Base-by-base conservation (phyloP, 2,113 vertebrate species). In the Etheostoma spectabile region DNA sequence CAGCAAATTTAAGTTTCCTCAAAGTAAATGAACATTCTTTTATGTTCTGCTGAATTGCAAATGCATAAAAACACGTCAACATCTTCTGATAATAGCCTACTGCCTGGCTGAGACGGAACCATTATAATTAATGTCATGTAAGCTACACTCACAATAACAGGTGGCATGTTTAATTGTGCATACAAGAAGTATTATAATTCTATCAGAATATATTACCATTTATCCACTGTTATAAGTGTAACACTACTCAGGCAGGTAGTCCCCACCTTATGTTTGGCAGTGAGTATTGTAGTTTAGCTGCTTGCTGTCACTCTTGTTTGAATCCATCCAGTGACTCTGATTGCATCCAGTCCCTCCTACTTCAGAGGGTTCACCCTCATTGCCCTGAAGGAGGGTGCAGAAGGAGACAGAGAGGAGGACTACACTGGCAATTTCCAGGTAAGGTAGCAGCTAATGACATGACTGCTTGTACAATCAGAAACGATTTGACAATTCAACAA, bases 351-450 rank as follows among this genome's bases (percentile, higher is more conserved):
- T 64, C 96, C 98, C 13, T 96, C 97, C 30, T 99, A 99, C 93
- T 99, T 99, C 71, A 95, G 98, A 95, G 98, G 97, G 30, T 99
- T 99, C 94, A 99, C 96, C 0, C 81, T 99, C 71, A 97, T 99
- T 2, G 97, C 98, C 80, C 93, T 99, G 75, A 98, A 94, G 90
- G 97, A 99, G 73, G 97, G 97, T 13, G 89, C 96, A 85, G 96
- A 96, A 56, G 98, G 98, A 14, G 97, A 99, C 86, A 96, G 95
- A 69, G 97, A 99, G 46, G 97, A 98, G 6, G 97, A 99, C 89
- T 99, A 99, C 3, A 95, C 95, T 3, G 98, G 98, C 56, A 94
- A 94, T 75, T 99, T 99, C 85, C 97, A 99, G 97, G 98, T 99
- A 92, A 94, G 94, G 77, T 12, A 63, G 18, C 66, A 22, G 60